A percentile compares a stretch with the other conserved stretches of the same genome.
Conservation (phyloP, 2,113 vertebrate genomes). For the western clawed frog (Xenopus tropicalis) region UCB_Xtro_10.0 CM004443.2:205757501-205758000, state of each 20-base stretch:
- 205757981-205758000: slow-evolving; percentile 18
- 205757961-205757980: slow-evolving; percentile 29
- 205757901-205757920: background rate
- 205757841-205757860: background rate
- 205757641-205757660: too few species aligned
- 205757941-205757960: slow-evolving; percentile 21
- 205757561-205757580: too few species aligned
- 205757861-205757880: background rate
- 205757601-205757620: too few species aligned
- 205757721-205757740: too few species aligned
- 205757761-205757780: background rate
- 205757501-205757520: too few species aligned
- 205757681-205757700: too few species aligned
- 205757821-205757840: background rate
- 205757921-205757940: slow-evolving; percentile 13
- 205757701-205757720: too few species aligned
- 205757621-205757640: too few species aligned
- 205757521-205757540: too few species aligned
- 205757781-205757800: background rate
- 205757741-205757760: background rate
- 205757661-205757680: too few species aligned
- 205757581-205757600: too few species aligned
- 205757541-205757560: too few species aligned
- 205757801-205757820: background rate
- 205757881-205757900: background rate